phyloP scores from a whole-genome alignment of 2,888 invertebrate species.

The Drosophila putrida region DNA sequence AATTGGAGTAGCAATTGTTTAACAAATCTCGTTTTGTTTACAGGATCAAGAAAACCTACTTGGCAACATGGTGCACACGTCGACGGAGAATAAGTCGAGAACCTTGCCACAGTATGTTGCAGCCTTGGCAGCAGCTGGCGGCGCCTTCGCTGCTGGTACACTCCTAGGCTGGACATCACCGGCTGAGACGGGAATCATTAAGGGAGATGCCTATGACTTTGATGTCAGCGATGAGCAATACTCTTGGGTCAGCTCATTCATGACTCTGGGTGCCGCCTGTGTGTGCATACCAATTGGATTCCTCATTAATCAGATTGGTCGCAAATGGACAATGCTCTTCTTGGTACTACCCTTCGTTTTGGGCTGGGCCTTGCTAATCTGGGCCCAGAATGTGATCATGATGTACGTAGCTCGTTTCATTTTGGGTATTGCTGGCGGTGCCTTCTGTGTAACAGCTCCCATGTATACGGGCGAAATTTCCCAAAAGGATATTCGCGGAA shows the following conservation, averaged over 20 bases:
- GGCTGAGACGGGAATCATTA: constrained; percentile 84
- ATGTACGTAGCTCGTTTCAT: constrained; percentile 83
- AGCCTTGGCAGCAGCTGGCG: constrained; percentile 89
- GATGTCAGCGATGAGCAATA: constrained; percentile 86
- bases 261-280: constrained; percentile 90
- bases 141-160: constrained; percentile 91
- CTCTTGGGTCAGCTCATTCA: constrained; percentile 90
- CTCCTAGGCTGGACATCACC: constrained; percentile 93
- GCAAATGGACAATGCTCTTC: constrained; percentile 88
- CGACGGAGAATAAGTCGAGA: constrained; percentile 67
- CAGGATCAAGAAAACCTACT: constrained; percentile 84
- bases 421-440: constrained; percentile 87
- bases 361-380: constrained; percentile 91
- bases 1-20: constrained; percentile 6
- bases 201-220: constrained; percentile 86
- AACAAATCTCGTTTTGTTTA: constrained; percentile 29
- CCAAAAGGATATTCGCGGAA: constrained; percentile 92
- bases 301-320: constrained; percentile 90
- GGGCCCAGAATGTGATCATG: constrained; percentile 88
- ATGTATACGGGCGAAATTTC: constrained; percentile 95
- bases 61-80: constrained; percentile 80
- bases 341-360: constrained; percentile 88
- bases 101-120: constrained; percentile 84
- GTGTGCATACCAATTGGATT: constrained; percentile 91
- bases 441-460: constrained; percentile 93